These are phyloP conservation scores for Quadroppia sp. DNA, from an alignment of 2,888 invertebrate species.

Conservation along the genomic window DNA sequence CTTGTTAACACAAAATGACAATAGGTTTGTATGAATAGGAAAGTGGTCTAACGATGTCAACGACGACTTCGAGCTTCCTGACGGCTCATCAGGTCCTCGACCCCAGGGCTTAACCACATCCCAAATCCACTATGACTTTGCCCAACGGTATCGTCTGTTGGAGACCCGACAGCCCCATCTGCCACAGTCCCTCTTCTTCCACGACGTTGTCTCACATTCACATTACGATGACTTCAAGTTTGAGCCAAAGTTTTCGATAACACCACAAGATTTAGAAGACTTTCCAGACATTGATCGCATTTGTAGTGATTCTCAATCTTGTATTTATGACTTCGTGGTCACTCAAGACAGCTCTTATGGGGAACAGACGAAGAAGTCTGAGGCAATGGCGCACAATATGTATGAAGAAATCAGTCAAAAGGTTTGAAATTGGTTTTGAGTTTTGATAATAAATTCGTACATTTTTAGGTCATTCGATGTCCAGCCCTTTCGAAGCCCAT, in stretches of 20 bases:
- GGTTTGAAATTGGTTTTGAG: too few species aligned
- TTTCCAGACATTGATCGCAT: conserved; percentile 51
- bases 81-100: conserved; percentile 50
- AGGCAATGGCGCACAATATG: conserved; percentile 51
- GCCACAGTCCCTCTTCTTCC: conserved; percentile 71
- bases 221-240: conserved; percentile 75
- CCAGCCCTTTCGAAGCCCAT: conserved; percentile 84
- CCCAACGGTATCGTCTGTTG: conserved; percentile 54
- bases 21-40: conserved; percentile 55
- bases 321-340: conserved; percentile 81
- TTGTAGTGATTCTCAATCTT: conserved; percentile 78
- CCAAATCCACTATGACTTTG: conserved; percentile 71
- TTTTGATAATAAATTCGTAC: background rate
- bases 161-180: conserved; percentile 43
- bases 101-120: conserved; percentile 61
- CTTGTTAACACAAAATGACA: background rate
- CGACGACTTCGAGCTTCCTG: conserved; percentile 67
- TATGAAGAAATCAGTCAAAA: conserved; percentile 41
- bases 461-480: conserved; percentile 63
- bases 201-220: conserved; percentile 73
- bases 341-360: conserved; percentile 75
- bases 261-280: conserved; percentile 56
- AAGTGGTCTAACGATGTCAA: conserved; percentile 79
- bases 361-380: conserved; percentile 77
- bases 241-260: conserved; percentile 66